Conservation (phyloP, 30 jellyfish, hydroid and myxozoan species). For the Hydractinia echinata region DNA sequence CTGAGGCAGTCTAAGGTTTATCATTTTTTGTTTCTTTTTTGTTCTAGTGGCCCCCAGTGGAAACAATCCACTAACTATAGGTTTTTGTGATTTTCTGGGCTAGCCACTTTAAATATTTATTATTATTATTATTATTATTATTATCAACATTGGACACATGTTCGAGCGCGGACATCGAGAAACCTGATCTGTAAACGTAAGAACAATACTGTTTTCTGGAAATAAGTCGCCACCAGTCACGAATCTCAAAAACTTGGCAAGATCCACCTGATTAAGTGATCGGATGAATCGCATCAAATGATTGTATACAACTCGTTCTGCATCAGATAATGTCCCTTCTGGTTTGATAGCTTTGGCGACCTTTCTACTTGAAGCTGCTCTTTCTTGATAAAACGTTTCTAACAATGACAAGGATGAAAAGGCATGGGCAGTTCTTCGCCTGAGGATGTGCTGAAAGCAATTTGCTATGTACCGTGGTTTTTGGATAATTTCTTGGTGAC, state of each 20-base stretch:
- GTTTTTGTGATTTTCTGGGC: no score
- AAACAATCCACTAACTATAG: no score
- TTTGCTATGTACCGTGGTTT: background rate
- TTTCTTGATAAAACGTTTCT: background rate
- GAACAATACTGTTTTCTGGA: background rate
- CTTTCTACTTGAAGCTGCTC: background rate
- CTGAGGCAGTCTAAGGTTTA: no score
- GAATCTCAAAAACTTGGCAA: conserved; percentile 13
- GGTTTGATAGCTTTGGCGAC: background rate
- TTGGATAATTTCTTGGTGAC: background rate
- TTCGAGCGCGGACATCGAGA: conserved; percentile 13
- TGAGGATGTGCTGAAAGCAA: background rate
- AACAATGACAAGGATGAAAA: background rate
- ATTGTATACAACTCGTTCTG: no score
- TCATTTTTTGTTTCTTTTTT: no score
- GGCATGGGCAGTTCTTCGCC: background rate
- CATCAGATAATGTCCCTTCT: background rate
- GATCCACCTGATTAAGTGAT: background rate
- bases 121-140: no score
- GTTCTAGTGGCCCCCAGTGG: no score
- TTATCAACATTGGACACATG: no score
- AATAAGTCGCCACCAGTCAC: conserved; percentile 1
- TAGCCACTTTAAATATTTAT: no score
- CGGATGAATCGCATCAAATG: background rate
- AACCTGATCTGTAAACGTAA: background rate